Base-by-base conservation (phyloP, 2,888 invertebrate species). In the Cephus pulcher region DNA sequence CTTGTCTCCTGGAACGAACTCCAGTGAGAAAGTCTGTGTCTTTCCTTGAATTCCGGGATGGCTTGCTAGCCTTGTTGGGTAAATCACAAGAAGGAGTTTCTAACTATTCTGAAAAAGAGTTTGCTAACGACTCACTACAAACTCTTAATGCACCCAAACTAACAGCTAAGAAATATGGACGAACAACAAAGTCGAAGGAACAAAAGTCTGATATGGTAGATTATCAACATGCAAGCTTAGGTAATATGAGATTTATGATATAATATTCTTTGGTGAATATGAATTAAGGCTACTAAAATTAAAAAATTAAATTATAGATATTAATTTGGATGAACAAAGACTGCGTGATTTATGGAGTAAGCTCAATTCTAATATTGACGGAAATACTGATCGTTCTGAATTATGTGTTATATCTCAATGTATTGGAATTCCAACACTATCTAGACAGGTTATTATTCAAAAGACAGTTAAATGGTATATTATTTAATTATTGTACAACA, bases 11-110 rank as follows among this genome's bases (percentile, higher is more conserved):
- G 6, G 80, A 81, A 37, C 76, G 82, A 85, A 87, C 80, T 74
- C 90, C 92, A 34, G 92, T 92, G 83, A 88, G 90, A 37, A 86
- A 83, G 33, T 92, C 93, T 30, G 95, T 95, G 56, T 93, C 96
- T 79, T 97, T 97, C 92, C 92, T 93, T 34, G 95, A 95, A 89
- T 97, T 97, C 89, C 95, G 96, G 87, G 95, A 96, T 90, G 96
- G 95, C 11, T 92, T 97, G 81, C 92, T 97, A 37, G 93, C 94
- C 80, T 94, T 96, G 84, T 93, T 96, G 79, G 96, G 94, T 33
- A 90, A 94, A 92, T 86, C 85, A 1, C 88, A 90, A 79, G 87
- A 86, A 69, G 81, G 79, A 30, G 75, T 81, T 12, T 75, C 71
- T 2, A 75, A 68, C 68, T 75, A 78, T 73, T 69, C 78, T 4